These are phyloP conservation scores for Hypercompe scribonia DNA, from an alignment of 2,888 invertebrate genomes.

Conservation along the genomic window DNA sequence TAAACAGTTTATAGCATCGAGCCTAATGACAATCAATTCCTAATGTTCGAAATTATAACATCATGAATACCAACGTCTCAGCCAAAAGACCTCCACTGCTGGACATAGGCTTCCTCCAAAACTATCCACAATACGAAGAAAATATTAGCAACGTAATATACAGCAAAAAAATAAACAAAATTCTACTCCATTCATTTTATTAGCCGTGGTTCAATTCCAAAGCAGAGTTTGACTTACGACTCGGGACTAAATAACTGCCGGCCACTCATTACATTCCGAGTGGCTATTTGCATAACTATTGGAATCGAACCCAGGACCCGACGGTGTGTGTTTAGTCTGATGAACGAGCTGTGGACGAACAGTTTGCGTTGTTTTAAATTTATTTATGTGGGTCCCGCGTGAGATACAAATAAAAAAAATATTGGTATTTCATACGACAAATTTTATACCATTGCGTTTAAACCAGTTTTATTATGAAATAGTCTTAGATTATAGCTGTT, in stretches of 20 bases:
- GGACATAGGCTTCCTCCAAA: no score
- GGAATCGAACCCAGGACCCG: conserved; percentile 77
- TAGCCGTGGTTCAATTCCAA: conserved; percentile 70
- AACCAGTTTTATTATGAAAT: neutral
- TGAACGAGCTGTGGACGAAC: conserved; percentile 76
- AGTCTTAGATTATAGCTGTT: no score
- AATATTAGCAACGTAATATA: no score
- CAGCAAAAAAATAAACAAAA: neutral
- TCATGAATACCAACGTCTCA: no score
- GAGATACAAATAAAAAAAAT: conserved; percentile 16
- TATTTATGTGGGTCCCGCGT: conserved; percentile 37
- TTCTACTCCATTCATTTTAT: conserved; percentile 55
- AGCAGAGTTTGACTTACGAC: conserved; percentile 84
- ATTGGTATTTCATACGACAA: neutral
- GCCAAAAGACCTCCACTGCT: no score
- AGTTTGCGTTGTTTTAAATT: conserved; percentile 64
- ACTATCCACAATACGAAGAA: no score
- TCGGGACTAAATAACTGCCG: conserved; percentile 83
- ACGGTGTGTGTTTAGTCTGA: conserved; percentile 83
- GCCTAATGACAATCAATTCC: no score
- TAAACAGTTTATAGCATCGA: no score
- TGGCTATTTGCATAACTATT: conserved; percentile 86
- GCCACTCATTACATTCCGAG: conserved; percentile 83
- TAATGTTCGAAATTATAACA: no score
- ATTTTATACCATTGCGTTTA: neutral